Conservation (phyloP, 2,113 vertebrate species). For the cat (Felis catus) region DNA sequence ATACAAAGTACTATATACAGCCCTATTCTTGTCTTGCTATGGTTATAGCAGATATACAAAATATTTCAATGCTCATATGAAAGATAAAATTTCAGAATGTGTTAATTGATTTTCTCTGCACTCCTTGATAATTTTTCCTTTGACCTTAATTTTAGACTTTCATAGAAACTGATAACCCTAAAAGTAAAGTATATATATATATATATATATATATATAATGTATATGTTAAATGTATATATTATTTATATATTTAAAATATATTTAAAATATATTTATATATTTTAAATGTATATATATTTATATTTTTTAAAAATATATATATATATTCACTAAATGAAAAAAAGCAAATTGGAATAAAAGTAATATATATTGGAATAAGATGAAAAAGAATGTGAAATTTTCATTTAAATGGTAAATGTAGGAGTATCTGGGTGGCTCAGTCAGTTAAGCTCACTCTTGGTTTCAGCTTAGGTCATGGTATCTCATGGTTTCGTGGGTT, state of each 20-base stretch:
- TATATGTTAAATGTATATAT: no score
- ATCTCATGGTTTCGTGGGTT: no score
- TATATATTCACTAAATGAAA: neutral
- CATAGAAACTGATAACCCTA: slow-evolving; percentile 1
- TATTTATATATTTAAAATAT: no score
- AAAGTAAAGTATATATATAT: neutral
- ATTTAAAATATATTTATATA: no score
- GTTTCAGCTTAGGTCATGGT: no score
- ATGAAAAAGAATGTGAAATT: neutral
- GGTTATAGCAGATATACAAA: neutral
- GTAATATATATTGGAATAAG: neutral
- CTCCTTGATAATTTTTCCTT: neutral
- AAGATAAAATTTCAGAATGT: slow-evolving; percentile 10
- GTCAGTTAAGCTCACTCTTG: no score
- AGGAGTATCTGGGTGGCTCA: neutral
- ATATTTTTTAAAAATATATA: neutral
- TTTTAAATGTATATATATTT: no score
- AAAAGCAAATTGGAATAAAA: neutral
- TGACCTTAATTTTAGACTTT: slow-evolving; percentile 12
- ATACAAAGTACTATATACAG: neutral
- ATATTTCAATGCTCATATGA: neutral
- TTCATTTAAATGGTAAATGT: slow-evolving; percentile 27
- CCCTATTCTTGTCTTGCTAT: neutral
- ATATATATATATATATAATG: neutral
- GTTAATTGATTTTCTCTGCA: neutral